Evolutionary conservation across 2,888 invertebrate species (phyloP), one percentile per base, ranked within the genome.

Genomic region (Sinelater perroti): DNA sequence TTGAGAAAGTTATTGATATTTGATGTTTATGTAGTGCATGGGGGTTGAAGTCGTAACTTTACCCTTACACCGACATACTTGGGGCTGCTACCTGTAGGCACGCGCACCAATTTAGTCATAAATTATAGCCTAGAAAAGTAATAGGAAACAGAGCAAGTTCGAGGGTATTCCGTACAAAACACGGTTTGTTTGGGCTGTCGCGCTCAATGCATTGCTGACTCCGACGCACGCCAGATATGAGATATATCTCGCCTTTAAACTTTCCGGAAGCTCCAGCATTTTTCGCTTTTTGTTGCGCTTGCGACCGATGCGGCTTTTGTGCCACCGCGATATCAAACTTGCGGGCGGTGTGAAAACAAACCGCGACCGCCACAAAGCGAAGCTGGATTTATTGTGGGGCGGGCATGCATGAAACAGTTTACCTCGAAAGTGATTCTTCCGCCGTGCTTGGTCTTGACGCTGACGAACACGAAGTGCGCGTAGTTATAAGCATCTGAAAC

Each of bases 341-440:
- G 28, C 44, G 14, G 17, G n/a, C 30, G 26, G 17, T 44, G 30
- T 28, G 44, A 14, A 44, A 44, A 44, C 44, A 44, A 44, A 30
- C 26, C 30, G 30, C 18, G 10, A 30, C 17, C 17, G 18, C 14
- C 1, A 44, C 44, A 44, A 44, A 44, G 44, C 44, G 18, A 26
- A 44, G 30, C 30, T 44, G 26, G 30, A 44, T 44, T 44, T 44
- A 44, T 44, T 30, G 44, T 44, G 16, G 44, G 18, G 18, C 30
- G 18, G 17, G 44, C 30, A 44, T 44, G 40, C 40, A 24, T n/a
- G 14, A 24, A 36, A 21, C 21, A 33, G 50, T 83, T 85, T 73
- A 94, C 95, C 87, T 95, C 94, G 72, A 95, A 95, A 76, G 89
- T 93, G 67, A 95, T 89, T 73, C 90, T 90, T 40, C 91, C 93